Percentiles rank a stretch among this genome's conserved stretches.
Conservation (phyloP, 2,113 vertebrate species). For the Lophura nycthemera region DNA sequence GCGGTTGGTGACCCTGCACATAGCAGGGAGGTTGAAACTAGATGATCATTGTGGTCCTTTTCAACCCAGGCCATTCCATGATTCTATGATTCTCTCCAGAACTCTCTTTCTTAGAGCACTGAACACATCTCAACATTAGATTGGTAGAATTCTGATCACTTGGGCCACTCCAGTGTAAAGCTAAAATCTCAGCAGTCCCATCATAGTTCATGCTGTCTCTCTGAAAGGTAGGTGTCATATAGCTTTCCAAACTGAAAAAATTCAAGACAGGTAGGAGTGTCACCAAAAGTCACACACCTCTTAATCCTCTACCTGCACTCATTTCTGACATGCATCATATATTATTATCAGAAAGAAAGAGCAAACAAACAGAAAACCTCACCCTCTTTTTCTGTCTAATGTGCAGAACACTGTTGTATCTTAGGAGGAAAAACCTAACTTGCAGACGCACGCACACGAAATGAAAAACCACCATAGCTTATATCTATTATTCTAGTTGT, state of each 20-base stretch:
- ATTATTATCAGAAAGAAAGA: background rate
- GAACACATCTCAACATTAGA: background rate
- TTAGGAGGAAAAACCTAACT: background rate
- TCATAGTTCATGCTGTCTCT: fast-evolving
- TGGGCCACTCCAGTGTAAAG: background rate
- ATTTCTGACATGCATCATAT: background rate
- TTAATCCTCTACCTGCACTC: background rate
- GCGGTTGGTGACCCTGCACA: no score
- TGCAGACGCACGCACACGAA: background rate
- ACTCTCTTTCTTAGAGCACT: background rate
- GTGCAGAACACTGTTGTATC: background rate
- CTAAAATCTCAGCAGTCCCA: fast-evolving
- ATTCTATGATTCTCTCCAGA: background rate
- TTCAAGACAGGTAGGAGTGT: background rate
- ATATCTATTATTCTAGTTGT: background rate
- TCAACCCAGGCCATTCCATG: no score
- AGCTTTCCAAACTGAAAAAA: background rate
- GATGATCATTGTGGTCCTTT: no score
- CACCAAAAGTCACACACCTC: background rate
- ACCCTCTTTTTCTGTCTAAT: background rate
- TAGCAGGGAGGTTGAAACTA: no score
- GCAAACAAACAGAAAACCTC: background rate
- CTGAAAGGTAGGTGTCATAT: background rate
- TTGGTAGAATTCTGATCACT: background rate
- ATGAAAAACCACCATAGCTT: background rate